Conservation (phyloP, 1,140 invertebrate genomes). For the Pogonomyrmex californicus region DNA sequence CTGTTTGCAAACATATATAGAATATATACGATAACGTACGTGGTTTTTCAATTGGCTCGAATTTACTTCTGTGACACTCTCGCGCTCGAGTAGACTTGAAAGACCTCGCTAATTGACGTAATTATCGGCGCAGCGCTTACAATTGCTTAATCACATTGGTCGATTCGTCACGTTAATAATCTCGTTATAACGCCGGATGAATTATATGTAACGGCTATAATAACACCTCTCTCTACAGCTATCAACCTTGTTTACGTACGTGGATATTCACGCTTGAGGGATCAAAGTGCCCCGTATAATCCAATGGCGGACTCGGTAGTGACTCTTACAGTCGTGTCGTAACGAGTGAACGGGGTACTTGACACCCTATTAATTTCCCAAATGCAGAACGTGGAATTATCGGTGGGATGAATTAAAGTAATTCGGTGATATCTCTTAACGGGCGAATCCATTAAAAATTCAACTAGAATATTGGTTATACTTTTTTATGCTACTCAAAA, state of each 20-base stretch:
- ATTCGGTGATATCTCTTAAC: neutral
- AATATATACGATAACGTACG: neutral
- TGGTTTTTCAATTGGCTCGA: neutral
- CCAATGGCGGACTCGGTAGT: slow-evolving; percentile 10
- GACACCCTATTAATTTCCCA: slow-evolving; percentile 40
- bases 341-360: slow-evolving; percentile 39
- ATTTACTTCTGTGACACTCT: neutral
- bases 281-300: slow-evolving; percentile 34
- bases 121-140: neutral
- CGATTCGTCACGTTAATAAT: slow-evolving; percentile 10
- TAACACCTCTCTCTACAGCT: slow-evolving; percentile 15
- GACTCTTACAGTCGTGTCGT: slow-evolving; percentile 36
- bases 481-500: neutral
- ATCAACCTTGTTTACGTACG: slow-evolving; percentile 71
- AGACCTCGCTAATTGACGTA: neutral
- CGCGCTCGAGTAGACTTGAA: neutral
- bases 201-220: slow-evolving; percentile 47
- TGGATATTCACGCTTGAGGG: slow-evolving; percentile 34
- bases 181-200: slow-evolving; percentile 25
- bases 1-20: neutral
- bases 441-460: neutral
- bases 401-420: neutral
- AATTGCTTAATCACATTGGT: neutral
- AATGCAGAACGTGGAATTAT: slow-evolving; percentile 35
- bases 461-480: neutral